Evolutionary conservation across 1,140 invertebrate genomes (phyloP).

Genomic region (Plutomurus gul): DNA sequence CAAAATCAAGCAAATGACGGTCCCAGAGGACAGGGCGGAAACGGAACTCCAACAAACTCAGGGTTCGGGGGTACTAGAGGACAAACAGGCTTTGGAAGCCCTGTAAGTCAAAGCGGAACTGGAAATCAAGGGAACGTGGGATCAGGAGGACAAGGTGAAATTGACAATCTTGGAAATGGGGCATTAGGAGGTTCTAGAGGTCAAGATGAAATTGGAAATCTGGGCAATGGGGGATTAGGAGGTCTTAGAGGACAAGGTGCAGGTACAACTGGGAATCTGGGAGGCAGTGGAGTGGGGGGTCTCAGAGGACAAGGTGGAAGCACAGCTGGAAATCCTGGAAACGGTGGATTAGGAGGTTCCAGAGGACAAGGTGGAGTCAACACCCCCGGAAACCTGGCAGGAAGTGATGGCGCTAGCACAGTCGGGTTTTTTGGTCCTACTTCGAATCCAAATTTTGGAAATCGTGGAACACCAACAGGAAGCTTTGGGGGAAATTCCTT

Average conservation of each 20-base stretch:
- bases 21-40: neutral
- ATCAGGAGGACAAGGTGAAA: neutral
- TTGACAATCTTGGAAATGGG: neutral
- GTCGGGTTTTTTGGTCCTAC: neutral
- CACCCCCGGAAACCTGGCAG: neutral
- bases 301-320: no score
- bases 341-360: neutral
- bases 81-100: conserved; percentile 34
- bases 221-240: neutral
- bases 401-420: neutral
- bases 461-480: no score
- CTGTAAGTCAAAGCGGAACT: neutral
- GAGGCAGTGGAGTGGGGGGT: neutral
- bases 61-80: no score
- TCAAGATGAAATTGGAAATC: neutral
- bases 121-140: conserved; percentile 19
- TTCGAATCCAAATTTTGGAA: neutral
- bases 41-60: neutral
- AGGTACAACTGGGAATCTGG: neutral
- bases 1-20: neutral
- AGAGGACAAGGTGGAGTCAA: neutral
- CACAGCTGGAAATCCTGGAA: neutral
- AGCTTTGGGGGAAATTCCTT: no score
- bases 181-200: neutral
- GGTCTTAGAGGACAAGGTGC: no score